phyloP scores from a whole-genome alignment of 1,140 invertebrate genomes.

The Eulimnadia texana region DNA sequence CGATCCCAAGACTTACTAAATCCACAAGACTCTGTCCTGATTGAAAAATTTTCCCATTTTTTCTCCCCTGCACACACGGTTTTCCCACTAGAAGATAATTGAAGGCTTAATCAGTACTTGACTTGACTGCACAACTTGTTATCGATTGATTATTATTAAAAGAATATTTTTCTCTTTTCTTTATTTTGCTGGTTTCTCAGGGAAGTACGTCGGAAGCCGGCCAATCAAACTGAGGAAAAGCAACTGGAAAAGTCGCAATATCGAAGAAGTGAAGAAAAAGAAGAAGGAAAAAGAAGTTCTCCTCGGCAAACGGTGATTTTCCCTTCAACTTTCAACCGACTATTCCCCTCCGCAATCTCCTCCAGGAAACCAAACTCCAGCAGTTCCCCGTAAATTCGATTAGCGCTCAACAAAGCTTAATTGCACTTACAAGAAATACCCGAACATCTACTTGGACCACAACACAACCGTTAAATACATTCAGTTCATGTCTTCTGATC shows the following conservation, averaged over 20 bases:
- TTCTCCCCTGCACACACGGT: too few relatives aligned
- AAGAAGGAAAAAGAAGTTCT: constrained; percentile 65
- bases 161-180: constrained; percentile 1
- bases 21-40: too few relatives aligned
- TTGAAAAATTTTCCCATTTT: too few relatives aligned
- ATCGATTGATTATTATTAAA: too few relatives aligned
- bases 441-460: not conserved
- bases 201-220: constrained; percentile 89
- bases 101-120: too few relatives aligned
- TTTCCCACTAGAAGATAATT: too few relatives aligned
- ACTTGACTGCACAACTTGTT: too few relatives aligned
- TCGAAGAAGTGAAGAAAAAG: constrained; percentile 88
- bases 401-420: too few relatives aligned
- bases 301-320: not conserved
- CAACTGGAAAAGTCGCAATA: constrained; percentile 83
- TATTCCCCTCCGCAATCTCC: not conserved
- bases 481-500: too few relatives aligned
- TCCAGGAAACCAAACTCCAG: not conserved
- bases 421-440: not conserved
- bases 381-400: too few relatives aligned
- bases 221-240: constrained; percentile 97
- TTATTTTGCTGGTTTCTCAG: constrained; percentile 30
- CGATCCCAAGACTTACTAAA: too few relatives aligned
- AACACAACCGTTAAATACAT: too few relatives aligned
- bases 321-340: not conserved